phyloP scores from a whole-genome alignment of 2,797 vertebrate species.

The Orestias chungarensis region DNA sequence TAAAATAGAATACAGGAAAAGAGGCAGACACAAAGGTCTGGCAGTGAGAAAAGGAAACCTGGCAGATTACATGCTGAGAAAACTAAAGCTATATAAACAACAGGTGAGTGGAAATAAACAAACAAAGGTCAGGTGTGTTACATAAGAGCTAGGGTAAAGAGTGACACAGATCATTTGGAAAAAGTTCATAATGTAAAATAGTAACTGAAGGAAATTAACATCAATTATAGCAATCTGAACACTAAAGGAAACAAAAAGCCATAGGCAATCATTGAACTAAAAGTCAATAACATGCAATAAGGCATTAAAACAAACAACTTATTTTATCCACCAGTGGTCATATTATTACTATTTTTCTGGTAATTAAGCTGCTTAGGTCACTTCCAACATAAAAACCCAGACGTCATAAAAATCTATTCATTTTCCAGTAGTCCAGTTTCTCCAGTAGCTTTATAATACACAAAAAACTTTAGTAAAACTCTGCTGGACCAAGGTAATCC shows the following conservation, averaged over 20 bases:
- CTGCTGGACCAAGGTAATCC: not conserved
- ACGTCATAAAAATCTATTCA: not conserved
- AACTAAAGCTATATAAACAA: not conserved
- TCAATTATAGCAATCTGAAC: not conserved
- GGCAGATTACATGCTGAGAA: not conserved
- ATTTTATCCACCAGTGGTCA: not conserved
- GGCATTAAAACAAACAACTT: not conserved
- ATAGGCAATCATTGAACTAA: not conserved
- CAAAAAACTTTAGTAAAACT: not conserved
- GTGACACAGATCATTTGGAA: not conserved
- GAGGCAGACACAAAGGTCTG: constrained; percentile 3
- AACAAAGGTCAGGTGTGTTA: not conserved
- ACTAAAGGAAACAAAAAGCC: not conserved
- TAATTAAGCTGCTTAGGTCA: not conserved
- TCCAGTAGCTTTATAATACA: not conserved
- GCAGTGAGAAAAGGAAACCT: constrained; percentile 4
- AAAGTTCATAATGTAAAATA: constrained; percentile 10
- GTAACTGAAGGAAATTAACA: not conserved
- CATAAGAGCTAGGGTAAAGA: not conserved
- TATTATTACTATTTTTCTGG: not conserved
- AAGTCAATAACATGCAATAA: not conserved
- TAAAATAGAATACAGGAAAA: constrained; percentile 6
- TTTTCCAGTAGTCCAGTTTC: not conserved
- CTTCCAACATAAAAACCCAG: not conserved
- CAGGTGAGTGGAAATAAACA: constrained; percentile 6